Evolutionary conservation across 2,888 invertebrate species (phyloP).

Genomic region (Rhingia rostrata): DNA sequence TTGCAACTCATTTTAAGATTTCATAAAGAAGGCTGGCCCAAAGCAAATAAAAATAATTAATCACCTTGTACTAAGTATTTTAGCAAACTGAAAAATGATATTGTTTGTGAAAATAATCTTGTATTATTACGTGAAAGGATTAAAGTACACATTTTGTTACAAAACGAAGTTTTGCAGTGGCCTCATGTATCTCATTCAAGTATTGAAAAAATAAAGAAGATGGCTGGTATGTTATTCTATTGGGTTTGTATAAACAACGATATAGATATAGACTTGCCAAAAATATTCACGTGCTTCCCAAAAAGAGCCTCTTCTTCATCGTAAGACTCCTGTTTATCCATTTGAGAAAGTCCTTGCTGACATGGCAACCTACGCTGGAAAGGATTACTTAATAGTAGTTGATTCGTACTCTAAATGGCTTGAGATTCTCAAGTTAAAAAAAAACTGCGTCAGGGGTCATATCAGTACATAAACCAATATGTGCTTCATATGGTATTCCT

Average conservation of each 20-base stretch:
- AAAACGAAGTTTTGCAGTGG: conserved; percentile 35
- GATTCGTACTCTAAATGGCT: conserved; percentile 43
- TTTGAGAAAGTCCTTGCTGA: conserved; percentile 41
- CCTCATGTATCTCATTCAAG: conserved; percentile 31
- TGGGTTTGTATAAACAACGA: conserved; percentile 24
- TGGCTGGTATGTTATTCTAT: conserved; percentile 23
- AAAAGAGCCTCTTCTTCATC: conserved; percentile 40
- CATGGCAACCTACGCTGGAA: conserved; percentile 29
- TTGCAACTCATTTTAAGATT: conserved; percentile 4
- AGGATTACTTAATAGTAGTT: conserved; percentile 11
- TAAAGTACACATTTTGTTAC: conserved; percentile 15
- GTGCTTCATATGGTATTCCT: conserved; percentile 38
- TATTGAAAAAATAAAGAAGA: conserved; percentile 23
- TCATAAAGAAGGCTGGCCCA: conserved; percentile 16
- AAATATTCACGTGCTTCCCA: neutral
- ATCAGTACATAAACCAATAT: conserved; percentile 28
- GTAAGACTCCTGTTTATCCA: conserved; percentile 24
- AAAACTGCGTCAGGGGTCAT: conserved; percentile 34
- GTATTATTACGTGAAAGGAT: neutral
- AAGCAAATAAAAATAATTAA: no score
- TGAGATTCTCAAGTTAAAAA: conserved; percentile 28
- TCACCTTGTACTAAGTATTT: conserved; percentile 10
- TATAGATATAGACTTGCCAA: neutral
- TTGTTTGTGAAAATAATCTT: conserved; percentile 21
- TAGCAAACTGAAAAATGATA: conserved; percentile 14